A percentile compares a stretch with the other conserved stretches of the same genome.
Conservation (phyloP, 2,797 vertebrate genomes). For the Schizopygopsis malacanthus region DNA sequence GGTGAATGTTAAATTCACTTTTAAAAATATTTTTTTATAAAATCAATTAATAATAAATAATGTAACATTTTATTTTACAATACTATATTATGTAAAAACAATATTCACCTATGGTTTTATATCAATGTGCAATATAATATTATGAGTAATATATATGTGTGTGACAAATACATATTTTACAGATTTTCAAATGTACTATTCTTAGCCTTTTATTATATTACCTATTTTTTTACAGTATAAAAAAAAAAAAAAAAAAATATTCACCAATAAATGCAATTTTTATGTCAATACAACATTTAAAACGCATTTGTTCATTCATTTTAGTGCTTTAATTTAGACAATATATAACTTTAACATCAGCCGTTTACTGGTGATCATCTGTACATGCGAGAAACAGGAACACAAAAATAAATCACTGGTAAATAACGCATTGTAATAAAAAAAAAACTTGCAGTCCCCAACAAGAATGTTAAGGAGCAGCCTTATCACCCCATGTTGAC, state of each 20-base stretch:
- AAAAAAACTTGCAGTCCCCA: neutral
- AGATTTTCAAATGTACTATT: neutral
- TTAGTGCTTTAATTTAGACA: too few relatives aligned
- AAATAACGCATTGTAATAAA: neutral
- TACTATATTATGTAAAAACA: neutral
- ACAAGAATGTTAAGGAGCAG: conserved; percentile 3
- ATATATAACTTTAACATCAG: neutral
- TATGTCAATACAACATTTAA: neutral
- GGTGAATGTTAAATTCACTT: neutral
- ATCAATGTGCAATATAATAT: neutral
- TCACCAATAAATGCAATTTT: neutral
- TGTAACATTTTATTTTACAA: neutral
- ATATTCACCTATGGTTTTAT: neutral
- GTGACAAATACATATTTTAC: neutral
- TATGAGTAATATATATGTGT: neutral
- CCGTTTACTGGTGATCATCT: neutral
- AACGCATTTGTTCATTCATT: neutral
- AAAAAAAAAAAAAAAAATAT: too few relatives aligned
- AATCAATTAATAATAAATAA: neutral
- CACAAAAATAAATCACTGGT: neutral
- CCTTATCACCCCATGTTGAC: conserved; percentile 21
- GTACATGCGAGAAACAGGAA: neutral
- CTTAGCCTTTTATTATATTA: neutral
- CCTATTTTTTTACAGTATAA: neutral
- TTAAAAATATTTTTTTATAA: neutral